Percentiles rank a stretch among this genome's conserved stretches.
phyloP scores from a whole-genome alignment of 2,797 vertebrate genomes.

The Hypotaenidia philippensis region DNA sequence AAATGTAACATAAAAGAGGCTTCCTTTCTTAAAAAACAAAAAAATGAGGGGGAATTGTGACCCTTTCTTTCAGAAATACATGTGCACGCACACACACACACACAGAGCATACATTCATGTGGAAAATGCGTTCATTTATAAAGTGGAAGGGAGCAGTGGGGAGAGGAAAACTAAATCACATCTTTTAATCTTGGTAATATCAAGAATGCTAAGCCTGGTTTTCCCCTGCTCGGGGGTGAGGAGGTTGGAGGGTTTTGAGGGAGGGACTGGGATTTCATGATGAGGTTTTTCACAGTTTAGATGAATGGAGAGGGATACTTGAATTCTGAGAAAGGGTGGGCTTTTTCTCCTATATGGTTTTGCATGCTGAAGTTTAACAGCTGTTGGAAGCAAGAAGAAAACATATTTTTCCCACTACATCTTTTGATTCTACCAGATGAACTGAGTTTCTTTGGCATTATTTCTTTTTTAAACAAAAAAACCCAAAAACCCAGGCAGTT shows the following conservation, averaged over 20 bases:
- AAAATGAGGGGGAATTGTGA: neutral
- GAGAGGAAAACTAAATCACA: neutral
- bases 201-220: neutral
- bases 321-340: neutral
- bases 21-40: neutral
- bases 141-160: neutral
- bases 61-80: neutral
- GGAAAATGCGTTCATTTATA: constrained; percentile 19
- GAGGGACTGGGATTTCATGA: neutral
- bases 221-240: neutral
- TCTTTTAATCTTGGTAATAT: neutral
- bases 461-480: neutral
- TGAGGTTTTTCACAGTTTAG: neutral
- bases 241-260: neutral
- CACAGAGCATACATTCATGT: neutral
- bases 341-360: neutral
- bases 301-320: neutral
- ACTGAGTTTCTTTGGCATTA: constrained; percentile 8
- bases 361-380: constrained; percentile 44
- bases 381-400: constrained; percentile 44
- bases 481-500: neutral
- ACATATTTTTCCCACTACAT: constrained; percentile 15
- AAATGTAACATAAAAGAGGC: neutral
- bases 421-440: constrained; percentile 26
- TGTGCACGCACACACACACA: rapidly evolving